Conservation (phyloP, 2,888 invertebrate genomes). For the Rotaria sp. region DNA sequence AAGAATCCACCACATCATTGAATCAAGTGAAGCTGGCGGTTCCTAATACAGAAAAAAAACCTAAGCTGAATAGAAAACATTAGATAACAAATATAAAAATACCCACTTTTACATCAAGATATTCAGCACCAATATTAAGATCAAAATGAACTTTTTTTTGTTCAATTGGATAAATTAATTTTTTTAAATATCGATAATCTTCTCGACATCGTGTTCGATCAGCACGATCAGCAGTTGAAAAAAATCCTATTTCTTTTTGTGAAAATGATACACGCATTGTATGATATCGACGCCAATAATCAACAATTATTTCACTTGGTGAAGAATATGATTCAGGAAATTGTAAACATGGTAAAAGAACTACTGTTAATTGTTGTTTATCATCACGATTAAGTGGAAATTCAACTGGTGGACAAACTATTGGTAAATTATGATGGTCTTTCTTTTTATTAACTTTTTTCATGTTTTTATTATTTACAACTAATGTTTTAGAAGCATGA, state of each 20-base stretch:
- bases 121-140: constrained; percentile 9
- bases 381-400: not conserved
- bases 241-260: not conserved
- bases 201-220: constrained; percentile 15
- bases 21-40: constrained; percentile 15
- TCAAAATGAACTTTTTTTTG: constrained; percentile 12
- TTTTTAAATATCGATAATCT: constrained; percentile 22
- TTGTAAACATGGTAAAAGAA: not conserved
- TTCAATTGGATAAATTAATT: not conserved
- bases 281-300: constrained; percentile 10
- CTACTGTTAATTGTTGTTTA: not conserved
- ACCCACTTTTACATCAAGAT: not conserved
- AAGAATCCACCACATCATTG: not conserved
- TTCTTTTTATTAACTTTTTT: not conserved
- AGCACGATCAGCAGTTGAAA: constrained; percentile 28
- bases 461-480: not conserved
- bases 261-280: constrained; percentile 17
- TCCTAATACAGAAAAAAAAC: not conserved
- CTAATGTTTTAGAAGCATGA: not conserved
- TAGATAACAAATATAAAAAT: not conserved
- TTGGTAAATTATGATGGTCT: not conserved
- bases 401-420: not conserved
- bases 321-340: not conserved
- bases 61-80: no score
- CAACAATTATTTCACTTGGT: not conserved